phyloP scores from a whole-genome alignment of 1,140 invertebrate genomes.

The Drosophila carrolli region DNA sequence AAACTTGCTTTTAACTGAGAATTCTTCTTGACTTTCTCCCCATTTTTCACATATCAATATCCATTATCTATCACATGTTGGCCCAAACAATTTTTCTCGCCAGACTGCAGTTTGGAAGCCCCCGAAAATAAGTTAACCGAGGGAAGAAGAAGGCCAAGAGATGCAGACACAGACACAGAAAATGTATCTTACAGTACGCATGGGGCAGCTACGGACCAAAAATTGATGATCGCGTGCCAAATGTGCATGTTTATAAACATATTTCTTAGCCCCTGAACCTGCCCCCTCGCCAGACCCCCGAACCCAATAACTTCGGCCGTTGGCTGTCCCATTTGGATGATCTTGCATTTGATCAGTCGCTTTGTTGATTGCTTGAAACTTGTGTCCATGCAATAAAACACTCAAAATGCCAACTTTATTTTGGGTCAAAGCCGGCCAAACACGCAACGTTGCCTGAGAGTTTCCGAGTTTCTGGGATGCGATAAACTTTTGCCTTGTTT shows the following conservation, averaged over 20 bases:
- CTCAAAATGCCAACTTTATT: constrained; percentile 82
- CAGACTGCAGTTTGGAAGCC: constrained; percentile 4
- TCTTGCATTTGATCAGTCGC: constrained; percentile 82
- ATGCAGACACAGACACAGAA: constrained; percentile 54
- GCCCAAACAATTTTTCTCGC: constrained; percentile 27
- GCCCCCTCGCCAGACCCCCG: constrained; percentile 2
- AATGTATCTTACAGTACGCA: constrained; percentile 71
- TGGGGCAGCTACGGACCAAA: constrained; percentile 54
- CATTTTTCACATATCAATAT: constrained; percentile 44
- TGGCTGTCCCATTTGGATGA: constrained; percentile 73
- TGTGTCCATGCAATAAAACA: constrained; percentile 82
- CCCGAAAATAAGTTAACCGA: constrained; percentile 1
- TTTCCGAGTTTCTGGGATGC: constrained; percentile 37
- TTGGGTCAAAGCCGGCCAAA: constrained; percentile 78
- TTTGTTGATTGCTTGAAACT: constrained; percentile 82
- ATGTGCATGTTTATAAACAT: constrained; percentile 82
- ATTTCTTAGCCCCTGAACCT: constrained; percentile 56
- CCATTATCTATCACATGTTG: constrained; percentile 37
- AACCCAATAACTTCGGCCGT: constrained; percentile 25
- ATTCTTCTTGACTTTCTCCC: constrained; percentile 42
- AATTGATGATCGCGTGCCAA: constrained; percentile 81
- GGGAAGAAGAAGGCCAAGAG: constrained; percentile 34
- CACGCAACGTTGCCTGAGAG: constrained; percentile 77
- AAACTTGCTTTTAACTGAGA: constrained; percentile 20
- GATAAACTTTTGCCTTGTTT: constrained; percentile 69